Evolutionary conservation across 2,888 invertebrate species (phyloP).

Genomic region (Sussaba pulchella): DNA sequence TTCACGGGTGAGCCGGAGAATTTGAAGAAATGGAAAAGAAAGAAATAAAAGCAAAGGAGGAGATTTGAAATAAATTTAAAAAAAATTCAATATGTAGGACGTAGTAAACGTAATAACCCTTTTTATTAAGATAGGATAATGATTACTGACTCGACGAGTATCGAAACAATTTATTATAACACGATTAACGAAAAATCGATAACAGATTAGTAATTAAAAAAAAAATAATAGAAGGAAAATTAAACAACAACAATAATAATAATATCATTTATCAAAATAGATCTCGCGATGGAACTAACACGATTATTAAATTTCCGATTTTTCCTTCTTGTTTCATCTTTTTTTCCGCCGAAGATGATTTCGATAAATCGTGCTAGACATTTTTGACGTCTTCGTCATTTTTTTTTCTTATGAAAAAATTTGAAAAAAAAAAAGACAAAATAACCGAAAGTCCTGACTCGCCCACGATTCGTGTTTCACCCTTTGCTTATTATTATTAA

Average conservation of each 20-base stretch:
- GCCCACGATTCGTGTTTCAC: conserved; percentile 53
- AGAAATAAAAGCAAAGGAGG: conserved; percentile 4
- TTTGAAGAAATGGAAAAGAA: conserved; percentile 13
- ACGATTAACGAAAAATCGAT: conserved; percentile 27
- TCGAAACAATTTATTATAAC: conserved; percentile 36
- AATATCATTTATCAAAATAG: conserved; percentile 32
- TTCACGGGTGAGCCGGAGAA: conserved; percentile 35
- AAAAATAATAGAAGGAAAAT: conserved; percentile 31
- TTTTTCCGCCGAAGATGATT: conserved; percentile 1
- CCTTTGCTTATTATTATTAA: conserved; percentile 61
- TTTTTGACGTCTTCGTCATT: background rate
- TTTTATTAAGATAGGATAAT: conserved; percentile 78
- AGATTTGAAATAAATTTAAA: conserved; percentile 19
- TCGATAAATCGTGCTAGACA: conserved; percentile 28
- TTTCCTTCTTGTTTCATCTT: conserved; percentile 2
- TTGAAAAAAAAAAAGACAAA: conserved; percentile 21
- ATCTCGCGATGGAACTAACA: too few relatives aligned
- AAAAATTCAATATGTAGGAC: conserved; percentile 50
- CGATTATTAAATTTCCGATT: background rate
- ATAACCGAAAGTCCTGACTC: conserved; percentile 28
- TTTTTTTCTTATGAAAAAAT: conserved; percentile 26
- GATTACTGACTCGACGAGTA: conserved; percentile 62
- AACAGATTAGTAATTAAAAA: conserved; percentile 25
- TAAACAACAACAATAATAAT: conserved; percentile 11
- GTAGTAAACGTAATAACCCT: conserved; percentile 73